Conservation (phyloP, 2,888 invertebrate species). For the Trissoscelio sp. region DNA sequence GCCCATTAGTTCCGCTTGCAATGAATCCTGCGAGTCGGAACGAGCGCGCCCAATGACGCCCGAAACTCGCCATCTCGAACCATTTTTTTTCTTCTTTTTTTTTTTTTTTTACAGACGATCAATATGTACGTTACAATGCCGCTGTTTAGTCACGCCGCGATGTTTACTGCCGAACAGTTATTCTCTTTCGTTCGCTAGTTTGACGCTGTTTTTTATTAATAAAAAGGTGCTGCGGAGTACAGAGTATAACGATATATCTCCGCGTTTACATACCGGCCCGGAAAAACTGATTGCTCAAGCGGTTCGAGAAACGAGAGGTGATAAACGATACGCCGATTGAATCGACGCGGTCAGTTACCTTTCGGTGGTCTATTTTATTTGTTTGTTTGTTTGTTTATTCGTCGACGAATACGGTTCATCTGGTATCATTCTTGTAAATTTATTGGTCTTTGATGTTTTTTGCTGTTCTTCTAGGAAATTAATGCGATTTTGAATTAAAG, state of each 20-base stretch:
- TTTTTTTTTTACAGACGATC: constrained; percentile 1
- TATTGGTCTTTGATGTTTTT: constrained; percentile 33
- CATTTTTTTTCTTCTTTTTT: no score
- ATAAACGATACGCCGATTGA: constrained; percentile 61
- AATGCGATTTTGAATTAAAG: no score
- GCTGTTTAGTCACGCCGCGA: constrained; percentile 5
- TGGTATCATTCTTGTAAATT: constrained; percentile 39
- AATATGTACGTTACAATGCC: background rate
- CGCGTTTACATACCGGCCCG: constrained; percentile 48
- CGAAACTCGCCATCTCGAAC: constrained; percentile 25
- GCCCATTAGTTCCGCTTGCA: constrained; percentile 47
- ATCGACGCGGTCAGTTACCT: constrained; percentile 65
- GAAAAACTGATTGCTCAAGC: constrained; percentile 56
- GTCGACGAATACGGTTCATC: constrained; percentile 26
- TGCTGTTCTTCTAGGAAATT: no score
- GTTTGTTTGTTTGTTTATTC: constrained; percentile 44
- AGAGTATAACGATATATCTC: constrained; percentile 21
- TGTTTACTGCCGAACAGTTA: constrained; percentile 17
- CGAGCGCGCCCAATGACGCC: constrained; percentile 7
- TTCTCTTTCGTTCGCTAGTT: background rate
- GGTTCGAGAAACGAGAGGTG: constrained; percentile 52
- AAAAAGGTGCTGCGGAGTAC: constrained; percentile 23
- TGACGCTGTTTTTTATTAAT: constrained; percentile 42
- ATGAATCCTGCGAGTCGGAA: constrained; percentile 50
- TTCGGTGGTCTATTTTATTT: constrained; percentile 51